phyloP scores from a whole-genome alignment of 2,113 vertebrate genomes.

The Anguilla rostrata region DNA sequence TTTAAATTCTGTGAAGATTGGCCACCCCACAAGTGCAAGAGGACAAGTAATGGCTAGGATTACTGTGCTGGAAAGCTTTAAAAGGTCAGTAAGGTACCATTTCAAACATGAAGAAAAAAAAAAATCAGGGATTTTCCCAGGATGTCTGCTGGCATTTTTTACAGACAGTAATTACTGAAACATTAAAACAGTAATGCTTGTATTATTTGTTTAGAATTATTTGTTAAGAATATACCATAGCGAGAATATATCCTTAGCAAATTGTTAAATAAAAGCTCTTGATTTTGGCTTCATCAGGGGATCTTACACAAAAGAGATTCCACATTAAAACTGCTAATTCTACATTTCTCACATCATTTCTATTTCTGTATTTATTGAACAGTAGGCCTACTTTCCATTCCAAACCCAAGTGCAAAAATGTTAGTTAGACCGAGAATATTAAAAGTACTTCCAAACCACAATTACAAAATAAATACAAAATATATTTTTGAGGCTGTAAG shows the following conservation, averaged over 20 bases:
- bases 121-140: not conserved
- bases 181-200: not conserved
- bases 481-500: conserved; percentile 46
- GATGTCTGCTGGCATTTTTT: not conserved
- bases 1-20: not conserved
- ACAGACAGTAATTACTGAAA: not conserved
- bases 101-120: not conserved
- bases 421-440: conserved; percentile 35
- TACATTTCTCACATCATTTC: not conserved
- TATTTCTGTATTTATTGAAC: not conserved
- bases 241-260: not conserved
- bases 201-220: not conserved
- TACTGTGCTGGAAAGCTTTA: not conserved
- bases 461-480: conserved; percentile 51
- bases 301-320: not conserved
- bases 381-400: not conserved
- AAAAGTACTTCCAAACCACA: conserved; percentile 34
- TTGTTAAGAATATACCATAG: too few species aligned
- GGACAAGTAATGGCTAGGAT: not conserved
- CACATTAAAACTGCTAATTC: conserved; percentile 1
- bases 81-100: not conserved
- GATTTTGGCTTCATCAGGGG: not conserved
- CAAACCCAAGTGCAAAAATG: conserved; percentile 23
- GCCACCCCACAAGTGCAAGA: not conserved
- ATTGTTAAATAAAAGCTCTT: not conserved